Evolutionary conservation across 2,797 vertebrate genomes (phyloP).

Genomic region (Denticeps clupeoides): DNA sequence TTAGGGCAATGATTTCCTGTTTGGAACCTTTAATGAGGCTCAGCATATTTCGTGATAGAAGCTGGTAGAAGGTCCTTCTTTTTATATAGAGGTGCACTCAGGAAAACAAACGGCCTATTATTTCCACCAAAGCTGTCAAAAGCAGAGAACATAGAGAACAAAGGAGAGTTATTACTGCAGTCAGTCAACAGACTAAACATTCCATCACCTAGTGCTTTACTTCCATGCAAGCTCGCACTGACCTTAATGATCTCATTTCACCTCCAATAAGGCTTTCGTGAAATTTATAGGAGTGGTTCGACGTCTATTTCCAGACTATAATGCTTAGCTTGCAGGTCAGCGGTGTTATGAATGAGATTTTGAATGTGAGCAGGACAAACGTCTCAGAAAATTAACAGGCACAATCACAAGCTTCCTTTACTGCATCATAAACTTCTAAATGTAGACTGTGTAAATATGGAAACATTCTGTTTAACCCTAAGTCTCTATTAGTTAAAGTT

Average conservation of each 20-base stretch:
- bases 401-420: slow-evolving; percentile 6
- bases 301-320: slow-evolving; percentile 49
- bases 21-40: slow-evolving; percentile 42
- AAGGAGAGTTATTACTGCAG: slow-evolving; percentile 57
- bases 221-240: slow-evolving; percentile 27
- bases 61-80: slow-evolving; percentile 40
- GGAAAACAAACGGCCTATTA: slow-evolving; percentile 57
- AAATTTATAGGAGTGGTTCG: slow-evolving; percentile 53
- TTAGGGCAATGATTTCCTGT: not conserved
- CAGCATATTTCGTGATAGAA: slow-evolving; percentile 24
- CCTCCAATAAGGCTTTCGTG: slow-evolving; percentile 36
- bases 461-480: slow-evolving; percentile 17
- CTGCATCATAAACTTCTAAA: slow-evolving; percentile 21
- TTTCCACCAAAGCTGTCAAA: slow-evolving; percentile 50
- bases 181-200: slow-evolving; percentile 55
- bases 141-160: slow-evolving; percentile 35
- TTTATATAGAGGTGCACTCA: slow-evolving; percentile 47
- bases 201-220: slow-evolving; percentile 52
- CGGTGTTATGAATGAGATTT: slow-evolving; percentile 12
- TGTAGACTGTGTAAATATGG: slow-evolving; percentile 9
- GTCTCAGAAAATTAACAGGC: slow-evolving; percentile 12
- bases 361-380: not conserved
- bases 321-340: slow-evolving; percentile 52
- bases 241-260: slow-evolving; percentile 52
- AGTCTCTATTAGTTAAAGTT: no score